Evolutionary conservation across 64 coral and sea anemone species (phyloP), one percentile per base, ranked within the genome.

Genomic region (Pachyseris speciosa): DNA sequence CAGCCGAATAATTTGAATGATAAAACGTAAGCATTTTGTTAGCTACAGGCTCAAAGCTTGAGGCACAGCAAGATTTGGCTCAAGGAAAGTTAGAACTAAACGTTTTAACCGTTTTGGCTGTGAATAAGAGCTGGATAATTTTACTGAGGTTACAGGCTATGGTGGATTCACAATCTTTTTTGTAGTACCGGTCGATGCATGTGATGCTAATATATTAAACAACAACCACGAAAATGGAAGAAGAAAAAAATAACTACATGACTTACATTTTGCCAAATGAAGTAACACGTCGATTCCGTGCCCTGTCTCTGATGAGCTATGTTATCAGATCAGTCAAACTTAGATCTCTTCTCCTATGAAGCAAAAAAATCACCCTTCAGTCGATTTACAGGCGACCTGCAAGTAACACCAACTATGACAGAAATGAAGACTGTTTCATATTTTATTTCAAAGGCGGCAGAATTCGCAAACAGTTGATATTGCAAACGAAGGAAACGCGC

Each of bases 381-480:
- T 71, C 1, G 8, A 39, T 15, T 9, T 7, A 52, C 32, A 45
- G 45, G 12, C 45, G 51, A 61, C 11, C 30, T 61, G 34, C n/a
- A 19, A 10, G 52, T 71, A 71, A 38, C 67, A 40, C 3, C 52
- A 37, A 81, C 33, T 57, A 42, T 38, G 53, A 2, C 4, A 40
- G 9, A 38, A 81, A 28, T 81, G 20, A 61, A n/a, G 37, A 38
- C 15, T 37, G 77, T 25, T 25, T 61, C 52, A 81, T 81, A 81
- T 81, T 81, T 81, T 22, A 37, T 63, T 61, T 19, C 53, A 28
- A 40, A n/a, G 22, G 40, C 25, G 3, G 39, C 9, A 40, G 34
- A 81, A 81, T 63, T 34, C 36, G 77, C 37, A 81, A 81, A 81
- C 77, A 81, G 63, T 26, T 63, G 77, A 81, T 81, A 81, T 81